These are phyloP conservation scores for Drosophila saltans DNA, from an alignment of 1,140 invertebrate species.

Conservation along the genomic window DNA sequence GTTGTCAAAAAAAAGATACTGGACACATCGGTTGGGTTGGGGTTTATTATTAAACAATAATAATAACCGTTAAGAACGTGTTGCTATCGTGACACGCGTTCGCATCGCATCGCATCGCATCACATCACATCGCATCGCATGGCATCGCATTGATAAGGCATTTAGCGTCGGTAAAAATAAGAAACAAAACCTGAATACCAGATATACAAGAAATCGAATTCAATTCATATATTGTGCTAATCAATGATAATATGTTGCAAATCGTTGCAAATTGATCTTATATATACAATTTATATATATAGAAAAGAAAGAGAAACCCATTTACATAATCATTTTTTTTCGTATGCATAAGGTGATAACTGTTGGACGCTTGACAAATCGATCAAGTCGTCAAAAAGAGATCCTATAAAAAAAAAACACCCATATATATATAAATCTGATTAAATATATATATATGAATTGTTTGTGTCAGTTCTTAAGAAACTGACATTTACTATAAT, in stretches of 20 bases:
- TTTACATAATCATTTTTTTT: constrained; percentile 18
- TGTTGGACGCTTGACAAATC: constrained; percentile 56
- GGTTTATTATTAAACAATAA: neutral
- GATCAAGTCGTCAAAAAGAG: constrained; percentile 53
- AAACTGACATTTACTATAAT: constrained; percentile 47
- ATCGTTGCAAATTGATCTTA: constrained; percentile 46
- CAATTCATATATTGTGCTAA: constrained; percentile 46
- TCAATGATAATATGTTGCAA: constrained; percentile 56
- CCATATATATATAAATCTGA: neutral
- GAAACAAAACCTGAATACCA: neutral
- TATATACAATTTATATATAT: constrained; percentile 24
- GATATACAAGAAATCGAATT: constrained; percentile 39
- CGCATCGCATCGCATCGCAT: constrained; percentile 9
- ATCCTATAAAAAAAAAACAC: neutral
- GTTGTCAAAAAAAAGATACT: neutral
- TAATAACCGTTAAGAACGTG: constrained; percentile 24
- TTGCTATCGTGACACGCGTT: constrained; percentile 33
- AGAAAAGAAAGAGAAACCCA: constrained; percentile 18
- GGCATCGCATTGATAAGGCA: constrained; percentile 28
- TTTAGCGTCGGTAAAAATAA: constrained; percentile 19
- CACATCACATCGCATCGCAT: no score
- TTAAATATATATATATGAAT: constrained; percentile 1
- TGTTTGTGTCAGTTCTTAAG: constrained; percentile 32
- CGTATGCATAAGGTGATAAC: constrained; percentile 44
- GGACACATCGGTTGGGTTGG: neutral